Conservation (phyloP, 2,888 invertebrate species). For the Amiota minor region DNA sequence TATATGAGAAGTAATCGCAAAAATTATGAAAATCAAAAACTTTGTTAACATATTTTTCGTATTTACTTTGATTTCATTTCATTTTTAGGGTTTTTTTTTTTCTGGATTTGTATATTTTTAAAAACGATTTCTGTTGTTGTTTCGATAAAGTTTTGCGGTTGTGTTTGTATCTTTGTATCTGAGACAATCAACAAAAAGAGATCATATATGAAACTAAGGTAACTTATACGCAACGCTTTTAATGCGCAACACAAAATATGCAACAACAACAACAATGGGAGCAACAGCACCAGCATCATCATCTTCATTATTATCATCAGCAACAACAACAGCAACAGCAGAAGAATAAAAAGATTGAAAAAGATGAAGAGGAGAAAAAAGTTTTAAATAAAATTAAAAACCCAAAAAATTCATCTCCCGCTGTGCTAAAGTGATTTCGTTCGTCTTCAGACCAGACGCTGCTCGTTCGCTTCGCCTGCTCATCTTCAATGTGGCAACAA, state of each 20-base stretch:
- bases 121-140: slow-evolving; percentile 8
- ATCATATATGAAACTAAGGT: slow-evolving; percentile 17
- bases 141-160: slow-evolving; percentile 21
- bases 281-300: not conserved
- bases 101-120: slow-evolving; percentile 2
- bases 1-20: slow-evolving; percentile 42
- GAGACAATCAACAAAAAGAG: slow-evolving; percentile 21
- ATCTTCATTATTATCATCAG: not conserved
- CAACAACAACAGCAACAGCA: slow-evolving; percentile 8
- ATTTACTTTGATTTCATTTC: slow-evolving; percentile 10
- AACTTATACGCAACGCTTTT: not conserved
- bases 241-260: slow-evolving; percentile 18
- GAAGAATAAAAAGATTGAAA: slow-evolving; percentile 6
- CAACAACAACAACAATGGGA: slow-evolving; percentile 13
- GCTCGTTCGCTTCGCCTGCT: not conserved
- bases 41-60: slow-evolving; percentile 31
- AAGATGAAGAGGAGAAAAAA: not conserved
- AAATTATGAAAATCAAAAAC: slow-evolving; percentile 66
- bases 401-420: slow-evolving; percentile 62
- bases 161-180: not conserved
- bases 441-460: slow-evolving; percentile 7
- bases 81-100: not conserved
- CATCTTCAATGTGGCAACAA: not conserved
- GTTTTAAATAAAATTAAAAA: slow-evolving; percentile 36
- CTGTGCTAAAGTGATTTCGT: slow-evolving; percentile 53